Conservation (phyloP, 2,888 invertebrate species). For the Trypoxylon attenuatum region DNA sequence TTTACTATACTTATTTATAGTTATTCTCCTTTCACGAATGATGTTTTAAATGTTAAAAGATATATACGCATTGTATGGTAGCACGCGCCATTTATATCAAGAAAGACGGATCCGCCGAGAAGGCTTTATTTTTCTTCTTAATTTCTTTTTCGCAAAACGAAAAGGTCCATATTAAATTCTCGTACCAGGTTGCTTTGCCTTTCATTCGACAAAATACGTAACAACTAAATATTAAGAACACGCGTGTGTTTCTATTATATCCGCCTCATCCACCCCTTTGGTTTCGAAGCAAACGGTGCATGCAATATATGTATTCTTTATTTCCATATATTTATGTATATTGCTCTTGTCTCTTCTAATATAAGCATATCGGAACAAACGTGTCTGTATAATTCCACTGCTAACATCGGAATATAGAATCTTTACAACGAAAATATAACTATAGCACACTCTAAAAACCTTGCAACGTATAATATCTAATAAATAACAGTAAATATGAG, state of each 20-base stretch:
- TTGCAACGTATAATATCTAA: background rate
- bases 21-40: constrained; percentile 30
- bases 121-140: too few relatives aligned
- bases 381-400: constrained; percentile 7
- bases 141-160: too few relatives aligned
- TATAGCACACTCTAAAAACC: background rate
- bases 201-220: too few relatives aligned
- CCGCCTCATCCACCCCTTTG: too few relatives aligned
- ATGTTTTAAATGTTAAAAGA: too few relatives aligned
- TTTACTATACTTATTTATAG: constrained; percentile 35
- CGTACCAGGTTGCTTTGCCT: too few relatives aligned
- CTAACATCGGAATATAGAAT: constrained; percentile 5
- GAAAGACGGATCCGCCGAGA: constrained; percentile 26
- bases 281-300: too few relatives aligned
- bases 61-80: constrained; percentile 39
- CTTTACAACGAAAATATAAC: constrained; percentile 2
- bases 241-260: too few relatives aligned
- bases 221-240: constrained; percentile 15
- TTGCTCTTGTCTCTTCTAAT: constrained; percentile 31
- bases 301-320: constrained; percentile 8
- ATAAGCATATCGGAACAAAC: constrained; percentile 22
- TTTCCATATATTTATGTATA: constrained; percentile 21
- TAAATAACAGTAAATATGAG: background rate
- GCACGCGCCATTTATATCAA: constrained; percentile 27
- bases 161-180: too few relatives aligned